Percentiles rank a stretch among this genome's conserved stretches.
phyloP scores from a whole-genome alignment of 1,140 invertebrate genomes.

The Zophobas morio region DNA sequence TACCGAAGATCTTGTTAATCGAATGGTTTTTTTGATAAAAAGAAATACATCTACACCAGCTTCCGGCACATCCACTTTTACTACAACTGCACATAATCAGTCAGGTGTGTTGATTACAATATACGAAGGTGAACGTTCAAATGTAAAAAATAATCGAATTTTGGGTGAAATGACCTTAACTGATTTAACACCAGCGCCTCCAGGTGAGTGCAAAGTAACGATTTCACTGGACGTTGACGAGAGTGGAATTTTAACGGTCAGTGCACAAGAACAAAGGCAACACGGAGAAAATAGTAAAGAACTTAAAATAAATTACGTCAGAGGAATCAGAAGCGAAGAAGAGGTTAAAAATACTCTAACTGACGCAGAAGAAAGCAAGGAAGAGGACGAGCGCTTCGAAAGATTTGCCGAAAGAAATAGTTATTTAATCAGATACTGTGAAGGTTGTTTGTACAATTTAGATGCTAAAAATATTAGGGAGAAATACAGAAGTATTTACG shows the following conservation, averaged over 20 bases:
- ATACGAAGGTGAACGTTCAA: constrained; percentile 53
- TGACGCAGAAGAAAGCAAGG: background rate
- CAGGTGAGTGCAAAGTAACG: constrained; percentile 35
- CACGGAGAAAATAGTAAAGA: constrained; percentile 20
- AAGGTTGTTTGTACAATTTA: background rate
- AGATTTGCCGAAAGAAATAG: background rate
- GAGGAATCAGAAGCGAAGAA: constrained; percentile 5
- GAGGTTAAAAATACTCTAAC: background rate
- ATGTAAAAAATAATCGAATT: constrained; percentile 48
- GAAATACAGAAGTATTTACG: background rate
- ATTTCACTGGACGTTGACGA: constrained; percentile 44
- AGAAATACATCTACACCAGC: constrained; percentile 37
- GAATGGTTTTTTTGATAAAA: constrained; percentile 34
- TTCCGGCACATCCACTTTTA: constrained; percentile 37
- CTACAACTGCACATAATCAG: constrained; percentile 3
- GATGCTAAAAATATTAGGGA: background rate
- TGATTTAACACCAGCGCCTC: constrained; percentile 36
- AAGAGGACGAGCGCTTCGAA: background rate
- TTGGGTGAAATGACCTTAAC: background rate
- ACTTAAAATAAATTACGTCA: background rate
- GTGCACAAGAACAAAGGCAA: constrained; percentile 17
- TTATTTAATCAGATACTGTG: background rate
- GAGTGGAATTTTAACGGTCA: constrained; percentile 52
- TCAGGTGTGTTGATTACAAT: constrained; percentile 24
- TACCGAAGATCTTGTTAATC: background rate